Conservation (phyloP, 2,888 invertebrate genomes). For the Temnothorax unifasciatus region DNA sequence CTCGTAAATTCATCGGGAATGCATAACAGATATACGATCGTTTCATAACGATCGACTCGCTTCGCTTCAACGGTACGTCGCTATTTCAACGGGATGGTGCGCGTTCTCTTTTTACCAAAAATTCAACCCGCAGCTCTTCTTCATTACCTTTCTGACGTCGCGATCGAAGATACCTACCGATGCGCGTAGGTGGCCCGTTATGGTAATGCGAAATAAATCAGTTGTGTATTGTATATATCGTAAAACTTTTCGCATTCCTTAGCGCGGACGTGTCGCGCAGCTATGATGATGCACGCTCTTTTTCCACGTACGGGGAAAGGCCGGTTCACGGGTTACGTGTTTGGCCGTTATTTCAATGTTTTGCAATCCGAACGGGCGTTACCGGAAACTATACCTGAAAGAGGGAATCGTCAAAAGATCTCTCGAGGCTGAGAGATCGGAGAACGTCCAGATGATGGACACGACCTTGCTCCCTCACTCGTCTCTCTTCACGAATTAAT, state of each 20-base stretch:
- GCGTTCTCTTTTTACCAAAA: background rate
- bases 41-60: slow-evolving; percentile 10
- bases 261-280: slow-evolving; percentile 1
- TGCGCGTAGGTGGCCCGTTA: slow-evolving; percentile 6
- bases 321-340: background rate
- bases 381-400: background rate
- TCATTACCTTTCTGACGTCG: background rate
- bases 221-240: slow-evolving; percentile 1
- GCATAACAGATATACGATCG: slow-evolving; percentile 26
- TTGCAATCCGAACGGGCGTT: slow-evolving; percentile 8
- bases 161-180: background rate
- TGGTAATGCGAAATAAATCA: slow-evolving; percentile 19
- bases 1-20: background rate
- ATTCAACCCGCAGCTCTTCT: background rate
- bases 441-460: slow-evolving; percentile 10
- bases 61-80: background rate
- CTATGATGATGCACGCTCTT: background rate
- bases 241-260: slow-evolving; percentile 9
- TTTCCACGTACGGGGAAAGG: background rate
- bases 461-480: background rate
- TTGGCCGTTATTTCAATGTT: background rate
- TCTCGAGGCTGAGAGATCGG: background rate
- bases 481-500: slow-evolving; percentile 4
- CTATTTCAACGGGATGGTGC: background rate
- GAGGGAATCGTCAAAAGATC: slow-evolving; percentile 10